Conservation (phyloP, 2,113 vertebrate species). For the Phoxinus phoxinus region DNA sequence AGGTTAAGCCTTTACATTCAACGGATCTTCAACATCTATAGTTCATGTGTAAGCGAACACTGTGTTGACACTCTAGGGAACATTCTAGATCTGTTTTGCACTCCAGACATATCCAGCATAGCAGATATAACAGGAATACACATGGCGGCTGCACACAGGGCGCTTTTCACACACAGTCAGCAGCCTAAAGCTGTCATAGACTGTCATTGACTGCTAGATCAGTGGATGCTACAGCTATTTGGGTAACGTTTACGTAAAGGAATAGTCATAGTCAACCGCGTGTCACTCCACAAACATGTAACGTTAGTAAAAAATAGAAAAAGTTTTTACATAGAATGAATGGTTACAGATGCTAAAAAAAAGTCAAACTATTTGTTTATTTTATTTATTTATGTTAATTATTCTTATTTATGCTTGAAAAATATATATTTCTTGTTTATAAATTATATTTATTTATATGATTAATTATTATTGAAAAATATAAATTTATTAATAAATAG, state of each 20-base stretch:
- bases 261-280: not conserved
- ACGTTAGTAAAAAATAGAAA: not conserved
- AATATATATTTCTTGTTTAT: no score
- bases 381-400: no score
- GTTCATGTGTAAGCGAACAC: not conserved
- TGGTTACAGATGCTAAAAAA: not conserved
- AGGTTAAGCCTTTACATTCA: constrained; percentile 18
- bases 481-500: not conserved
- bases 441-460: not conserved
- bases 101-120: constrained; percentile 7
- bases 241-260: not conserved
- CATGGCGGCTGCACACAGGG: not conserved
- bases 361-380: no score
- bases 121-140: constrained; percentile 24
- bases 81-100: constrained; percentile 13
- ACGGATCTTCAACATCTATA: not conserved
- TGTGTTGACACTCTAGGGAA: constrained; percentile 9
- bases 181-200: not conserved
- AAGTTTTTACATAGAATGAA: not conserved
- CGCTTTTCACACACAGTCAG: not conserved
- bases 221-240: not conserved
- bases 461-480: not conserved
- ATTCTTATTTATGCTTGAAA: no score
- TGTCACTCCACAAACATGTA: not conserved
- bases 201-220: constrained; percentile 5